Base-by-base conservation (phyloP, 2,888 invertebrate genomes). In the Plebejus melissa region DNA sequence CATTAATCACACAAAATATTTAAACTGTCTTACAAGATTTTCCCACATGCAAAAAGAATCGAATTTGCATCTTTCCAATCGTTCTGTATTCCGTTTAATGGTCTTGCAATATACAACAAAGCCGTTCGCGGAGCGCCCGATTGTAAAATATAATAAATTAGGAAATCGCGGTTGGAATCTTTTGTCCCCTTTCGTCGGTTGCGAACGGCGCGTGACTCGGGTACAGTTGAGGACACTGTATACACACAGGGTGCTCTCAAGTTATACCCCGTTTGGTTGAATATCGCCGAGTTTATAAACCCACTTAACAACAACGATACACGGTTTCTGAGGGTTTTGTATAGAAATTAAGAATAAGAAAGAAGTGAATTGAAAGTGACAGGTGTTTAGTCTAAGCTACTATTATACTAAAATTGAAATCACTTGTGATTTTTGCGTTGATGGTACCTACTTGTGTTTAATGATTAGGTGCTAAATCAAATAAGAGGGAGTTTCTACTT, bases 141-240 rank as follows among this genome's bases (percentile, higher is more conserved):
- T 70, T 70, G 70, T 69, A 57, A 70, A 75, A 70, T 78, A 50
- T 72, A 65, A 70, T 70, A 75, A 75, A 75, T 75, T 69, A 75
- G 70, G 54, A 50, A 54, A 75, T 70, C 54, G 57, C 54, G 69
- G 54, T 69, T 38, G 57, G 75, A 57, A 75, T 54, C 84, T 83
- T 84, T 84, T 83, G 84, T 83, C 82, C 82, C 83, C 82, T 86
- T 88, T 89, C 88, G 89, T 88, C 84, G 89, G 88, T 85, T 86
- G 87, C 86, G 86, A 88, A 87, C 88, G 89, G 88, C 86, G 83
- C 91, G 91, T 91, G 91, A 87, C 88, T 84, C 78, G 83, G 80
- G 80, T 89, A 86, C 88, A 84, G 89, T 82, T 82, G 81, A 82
- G 83, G 87, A 65, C 1, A 3, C 32, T 65, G 9, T 65, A 58